phyloP scores from a whole-genome alignment of 1,140 invertebrate genomes.

The Musca domestica region DNA sequence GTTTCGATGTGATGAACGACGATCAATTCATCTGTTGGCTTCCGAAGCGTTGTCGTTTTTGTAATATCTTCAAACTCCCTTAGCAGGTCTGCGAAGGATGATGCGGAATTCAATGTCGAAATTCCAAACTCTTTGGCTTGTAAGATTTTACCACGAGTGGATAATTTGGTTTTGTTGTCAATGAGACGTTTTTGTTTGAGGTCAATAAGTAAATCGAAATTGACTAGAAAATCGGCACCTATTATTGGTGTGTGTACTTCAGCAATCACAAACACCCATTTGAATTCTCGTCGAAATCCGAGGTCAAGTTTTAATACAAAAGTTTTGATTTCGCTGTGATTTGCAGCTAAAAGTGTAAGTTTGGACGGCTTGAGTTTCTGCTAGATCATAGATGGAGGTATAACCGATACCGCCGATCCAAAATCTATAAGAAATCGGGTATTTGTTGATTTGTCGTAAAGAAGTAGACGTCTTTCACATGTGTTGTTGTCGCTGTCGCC shows the following conservation, averaged over 20 bases:
- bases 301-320: neutral
- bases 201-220: constrained; percentile 1
- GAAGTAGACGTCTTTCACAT: constrained; percentile 1
- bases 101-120: too few species aligned
- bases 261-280: constrained; percentile 2
- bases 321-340: too few species aligned
- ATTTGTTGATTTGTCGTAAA: neutral
- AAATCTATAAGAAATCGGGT: neutral
- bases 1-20: too few species aligned
- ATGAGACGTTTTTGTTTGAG: too few species aligned
- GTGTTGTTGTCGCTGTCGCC: constrained; percentile 1
- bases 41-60: too few species aligned
- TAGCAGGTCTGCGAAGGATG: too few species aligned
- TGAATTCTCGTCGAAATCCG: neutral
- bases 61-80: too few species aligned
- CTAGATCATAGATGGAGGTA: neutral
- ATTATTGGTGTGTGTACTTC: neutral
- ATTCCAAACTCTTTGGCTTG: neutral
- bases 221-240: neutral
- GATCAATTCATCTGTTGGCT: too few species aligned
- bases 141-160: too few species aligned
- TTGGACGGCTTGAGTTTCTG: too few species aligned
- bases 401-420: too few species aligned
- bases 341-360: too few species aligned
- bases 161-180: neutral